Conservation (phyloP, 2,113 vertebrate genomes). For the Rostratula benghalensis region DNA sequence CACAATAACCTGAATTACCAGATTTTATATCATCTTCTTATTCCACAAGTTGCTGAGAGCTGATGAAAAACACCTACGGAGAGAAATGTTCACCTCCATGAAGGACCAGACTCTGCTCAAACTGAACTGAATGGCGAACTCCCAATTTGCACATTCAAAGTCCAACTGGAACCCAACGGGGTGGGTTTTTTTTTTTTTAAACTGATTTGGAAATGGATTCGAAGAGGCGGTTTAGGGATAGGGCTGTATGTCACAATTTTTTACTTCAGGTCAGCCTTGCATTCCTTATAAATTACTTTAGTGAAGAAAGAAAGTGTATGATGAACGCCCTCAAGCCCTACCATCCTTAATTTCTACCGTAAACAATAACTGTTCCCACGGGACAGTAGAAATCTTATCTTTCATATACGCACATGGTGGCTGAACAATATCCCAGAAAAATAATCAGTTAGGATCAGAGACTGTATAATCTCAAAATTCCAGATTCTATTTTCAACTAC, state of each 20-base stretch:
- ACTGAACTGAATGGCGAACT: neutral
- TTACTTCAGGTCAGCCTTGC: neutral
- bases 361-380: neutral
- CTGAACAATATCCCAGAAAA: constrained; percentile 44
- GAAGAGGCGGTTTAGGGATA: neutral
- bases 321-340: neutral
- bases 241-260: neutral
- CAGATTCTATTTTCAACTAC: constrained; percentile 57
- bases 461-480: constrained; percentile 65
- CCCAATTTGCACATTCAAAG: neutral
- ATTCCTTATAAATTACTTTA: neutral
- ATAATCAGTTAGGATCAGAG: constrained; percentile 62
- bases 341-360: neutral
- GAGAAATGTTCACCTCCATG: neutral
- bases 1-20: neutral
- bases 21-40: neutral
- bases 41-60: neutral
- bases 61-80: neutral
- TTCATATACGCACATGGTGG: neutral
- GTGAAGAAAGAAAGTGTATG: neutral
- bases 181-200: neutral
- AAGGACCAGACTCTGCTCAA: neutral
- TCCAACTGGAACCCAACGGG: neutral
- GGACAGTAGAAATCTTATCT: neutral
- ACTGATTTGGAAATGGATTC: neutral